Evolutionary conservation across 2,888 invertebrate species (phyloP).

Genomic region (Cantharis rustica): DNA sequence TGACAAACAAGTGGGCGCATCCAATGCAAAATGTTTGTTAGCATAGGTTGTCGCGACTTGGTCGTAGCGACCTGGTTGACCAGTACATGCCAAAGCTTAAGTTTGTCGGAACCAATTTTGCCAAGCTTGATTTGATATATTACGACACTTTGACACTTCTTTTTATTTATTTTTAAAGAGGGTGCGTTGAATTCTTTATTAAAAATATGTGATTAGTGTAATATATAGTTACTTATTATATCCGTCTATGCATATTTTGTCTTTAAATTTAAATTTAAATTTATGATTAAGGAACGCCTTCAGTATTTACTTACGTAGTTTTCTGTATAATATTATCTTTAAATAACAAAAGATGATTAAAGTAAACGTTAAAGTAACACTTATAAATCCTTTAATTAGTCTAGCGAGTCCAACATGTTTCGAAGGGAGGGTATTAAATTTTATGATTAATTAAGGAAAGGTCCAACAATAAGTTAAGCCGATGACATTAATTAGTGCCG

Average conservation of each 20-base stretch:
- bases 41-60: too few relatives aligned
- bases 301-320: background rate
- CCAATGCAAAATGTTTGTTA: too few relatives aligned
- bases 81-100: too few relatives aligned
- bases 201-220: background rate
- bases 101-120: too few relatives aligned
- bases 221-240: background rate
- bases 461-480: constrained; percentile 26
- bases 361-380: constrained; percentile 6
- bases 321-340: background rate
- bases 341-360: background rate
- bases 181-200: background rate
- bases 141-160: background rate
- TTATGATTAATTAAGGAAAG: constrained; percentile 30
- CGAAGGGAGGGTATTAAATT: constrained; percentile 25
- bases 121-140: too few relatives aligned
- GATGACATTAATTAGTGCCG: constrained; percentile 28
- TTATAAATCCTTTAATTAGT: constrained; percentile 24
- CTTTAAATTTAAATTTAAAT: background rate
- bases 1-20: too few relatives aligned
- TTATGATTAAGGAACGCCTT: background rate
- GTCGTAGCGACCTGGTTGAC: too few relatives aligned
- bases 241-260: background rate
- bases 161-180: background rate
- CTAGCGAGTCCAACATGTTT: constrained; percentile 20